Percentiles rank a stretch among this genome's conserved stretches.
phyloP scores from a whole-genome alignment of 2,797 vertebrate genomes.

The Parauchenoglanis punctatus region DNA sequence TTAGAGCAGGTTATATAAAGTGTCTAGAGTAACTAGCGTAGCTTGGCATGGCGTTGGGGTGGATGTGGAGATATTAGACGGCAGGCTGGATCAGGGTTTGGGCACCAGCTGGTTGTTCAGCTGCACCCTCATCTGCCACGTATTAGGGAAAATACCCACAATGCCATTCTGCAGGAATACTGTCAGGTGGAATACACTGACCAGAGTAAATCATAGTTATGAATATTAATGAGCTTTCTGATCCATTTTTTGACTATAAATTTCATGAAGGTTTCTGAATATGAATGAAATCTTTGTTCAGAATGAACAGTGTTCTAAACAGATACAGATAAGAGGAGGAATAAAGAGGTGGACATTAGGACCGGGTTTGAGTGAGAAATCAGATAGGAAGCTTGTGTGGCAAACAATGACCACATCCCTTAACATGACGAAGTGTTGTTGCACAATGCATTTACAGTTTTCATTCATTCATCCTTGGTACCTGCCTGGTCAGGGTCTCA shows the following conservation, averaged over 20 bases:
- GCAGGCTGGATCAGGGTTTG: conserved; percentile 15
- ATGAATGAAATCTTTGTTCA: background rate
- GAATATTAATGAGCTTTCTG: conserved; percentile 21
- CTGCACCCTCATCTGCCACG: conserved; percentile 35
- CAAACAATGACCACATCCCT: background rate
- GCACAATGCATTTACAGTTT: background rate
- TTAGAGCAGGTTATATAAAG: background rate
- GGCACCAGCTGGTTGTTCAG: conserved; percentile 35
- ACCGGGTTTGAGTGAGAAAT: background rate
- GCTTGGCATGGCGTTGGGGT: background rate
- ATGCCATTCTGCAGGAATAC: conserved; percentile 27
- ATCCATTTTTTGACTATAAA: background rate
- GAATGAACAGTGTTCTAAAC: background rate
- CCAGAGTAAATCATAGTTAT: background rate
- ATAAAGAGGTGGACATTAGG: background rate
- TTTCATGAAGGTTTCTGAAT: background rate
- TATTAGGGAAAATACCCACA: conserved; percentile 13
- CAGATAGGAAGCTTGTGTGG: background rate
- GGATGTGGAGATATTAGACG: background rate
- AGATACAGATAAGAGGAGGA: background rate
- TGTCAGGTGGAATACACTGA: conserved; percentile 17
- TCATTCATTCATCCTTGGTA: background rate
- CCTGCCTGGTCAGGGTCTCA: background rate
- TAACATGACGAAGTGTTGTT: background rate
- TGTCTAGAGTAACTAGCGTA: background rate